Evolutionary conservation across 1,140 invertebrate species (phyloP).

Genomic region (Helicoverpa armigera): DNA sequence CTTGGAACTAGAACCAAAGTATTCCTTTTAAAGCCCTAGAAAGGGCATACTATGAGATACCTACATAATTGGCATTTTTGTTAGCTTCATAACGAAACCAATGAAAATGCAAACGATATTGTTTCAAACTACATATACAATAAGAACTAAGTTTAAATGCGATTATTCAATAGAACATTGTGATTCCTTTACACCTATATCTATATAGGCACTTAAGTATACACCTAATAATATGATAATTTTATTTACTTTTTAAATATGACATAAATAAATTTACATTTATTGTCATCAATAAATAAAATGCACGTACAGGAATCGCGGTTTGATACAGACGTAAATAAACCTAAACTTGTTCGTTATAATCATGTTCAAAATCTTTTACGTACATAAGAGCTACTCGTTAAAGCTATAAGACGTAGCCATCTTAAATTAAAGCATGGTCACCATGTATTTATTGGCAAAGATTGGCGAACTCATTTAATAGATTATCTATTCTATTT

Average conservation of each 20-base stretch:
- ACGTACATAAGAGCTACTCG: constrained; percentile 37
- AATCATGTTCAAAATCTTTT: constrained; percentile 40
- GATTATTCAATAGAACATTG: constrained; percentile 45
- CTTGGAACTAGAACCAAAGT: constrained; percentile 35
- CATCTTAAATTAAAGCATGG: constrained; percentile 47
- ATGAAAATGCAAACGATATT: constrained; percentile 41
- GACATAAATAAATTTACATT: constrained; percentile 48
- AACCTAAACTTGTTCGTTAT: constrained; percentile 35
- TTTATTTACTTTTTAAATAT: constrained; percentile 14
- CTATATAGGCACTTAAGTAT: constrained; percentile 45
- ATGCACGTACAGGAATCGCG: constrained; percentile 62
- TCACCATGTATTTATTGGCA: constrained; percentile 48
- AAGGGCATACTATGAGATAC: constrained; percentile 31
- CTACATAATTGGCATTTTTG: constrained; percentile 39
- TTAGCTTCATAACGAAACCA: constrained; percentile 42
- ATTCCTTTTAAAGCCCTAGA: constrained; percentile 32
- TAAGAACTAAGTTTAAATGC: constrained; percentile 50
- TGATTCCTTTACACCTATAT: constrained; percentile 45
- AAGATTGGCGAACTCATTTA: constrained; percentile 41
- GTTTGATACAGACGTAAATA: constrained; percentile 25
- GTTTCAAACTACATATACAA: constrained; percentile 32
- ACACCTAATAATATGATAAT: constrained; percentile 37
- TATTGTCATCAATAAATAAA: constrained; percentile 65
- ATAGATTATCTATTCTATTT: constrained; percentile 24
- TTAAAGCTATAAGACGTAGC: constrained; percentile 51